These are phyloP conservation scores for Ormyrus nitidulus DNA, from an alignment of 2,888 invertebrate species.

Conservation along the genomic window DNA sequence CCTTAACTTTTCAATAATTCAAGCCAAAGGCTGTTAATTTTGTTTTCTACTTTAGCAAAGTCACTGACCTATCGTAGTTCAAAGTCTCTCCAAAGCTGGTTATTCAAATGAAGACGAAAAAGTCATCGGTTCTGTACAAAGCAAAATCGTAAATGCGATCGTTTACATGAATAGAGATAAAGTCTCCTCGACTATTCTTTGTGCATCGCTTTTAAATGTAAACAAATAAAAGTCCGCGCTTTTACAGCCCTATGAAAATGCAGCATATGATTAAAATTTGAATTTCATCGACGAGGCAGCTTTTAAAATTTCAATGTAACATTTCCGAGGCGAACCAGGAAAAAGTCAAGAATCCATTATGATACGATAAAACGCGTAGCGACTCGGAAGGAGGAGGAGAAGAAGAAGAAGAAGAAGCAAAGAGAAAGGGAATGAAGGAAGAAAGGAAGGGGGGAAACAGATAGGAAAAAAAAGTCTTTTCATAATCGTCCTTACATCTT, in stretches of 20 bases:
- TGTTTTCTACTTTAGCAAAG: too few relatives aligned
- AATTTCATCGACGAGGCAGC: not conserved
- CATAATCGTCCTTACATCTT: conserved; percentile 33
- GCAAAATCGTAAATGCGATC: conserved; percentile 9
- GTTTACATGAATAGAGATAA: conserved; percentile 3
- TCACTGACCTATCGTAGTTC: too few relatives aligned
- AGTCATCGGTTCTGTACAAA: not conserved
- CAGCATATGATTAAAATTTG: not conserved
- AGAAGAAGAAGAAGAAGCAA: not conserved
- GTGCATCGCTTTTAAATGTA: not conserved
- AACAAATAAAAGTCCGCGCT: not conserved
- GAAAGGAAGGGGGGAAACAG: conserved; percentile 2
- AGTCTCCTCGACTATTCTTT: not conserved
- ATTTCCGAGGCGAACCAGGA: not conserved
- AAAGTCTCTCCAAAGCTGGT: not conserved
- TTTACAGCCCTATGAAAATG: conserved; percentile 12
- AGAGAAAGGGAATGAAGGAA: conserved; percentile 1
- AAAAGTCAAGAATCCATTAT: conserved; percentile 29
- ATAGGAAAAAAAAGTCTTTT: conserved; percentile 45
- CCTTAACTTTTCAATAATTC: conserved; percentile 18
- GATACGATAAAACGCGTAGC: conserved; percentile 22
- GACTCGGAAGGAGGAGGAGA: conserved; percentile 4
- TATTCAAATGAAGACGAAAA: conserved; percentile 6
- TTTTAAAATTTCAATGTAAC: conserved; percentile 5
- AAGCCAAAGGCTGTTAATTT: too few relatives aligned